Evolutionary conservation across 37 sponge, comb jelly and placozoan species (phyloP).

Genomic region (Lycopodina hypogea): DNA sequence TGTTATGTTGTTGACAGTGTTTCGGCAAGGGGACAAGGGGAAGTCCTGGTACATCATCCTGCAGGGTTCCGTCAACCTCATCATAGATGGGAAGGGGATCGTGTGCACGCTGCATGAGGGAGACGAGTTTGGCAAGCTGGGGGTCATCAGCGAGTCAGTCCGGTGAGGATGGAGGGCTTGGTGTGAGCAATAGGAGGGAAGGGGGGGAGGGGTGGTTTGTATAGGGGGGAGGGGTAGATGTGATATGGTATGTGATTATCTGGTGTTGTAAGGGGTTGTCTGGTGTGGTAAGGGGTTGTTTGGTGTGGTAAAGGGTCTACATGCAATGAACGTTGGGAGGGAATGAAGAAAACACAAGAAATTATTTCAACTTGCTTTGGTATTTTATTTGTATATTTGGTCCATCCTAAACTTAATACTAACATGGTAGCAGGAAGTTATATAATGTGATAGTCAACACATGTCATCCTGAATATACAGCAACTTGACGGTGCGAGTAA

Average conservation of each 20-base stretch:
- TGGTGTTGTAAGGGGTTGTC: no score
- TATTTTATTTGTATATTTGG: no score
- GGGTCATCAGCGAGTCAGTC: conserved; percentile 67
- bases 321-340: no score
- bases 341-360: no score
- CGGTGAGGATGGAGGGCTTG: conserved; percentile 4
- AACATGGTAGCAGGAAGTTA: no score
- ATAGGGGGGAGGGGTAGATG: background rate
- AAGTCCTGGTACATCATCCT: conserved; percentile 83
- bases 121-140: conserved; percentile 90
- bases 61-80: conserved; percentile 85
- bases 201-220: no score
- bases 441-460: no score
- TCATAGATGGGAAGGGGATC: conserved; percentile 79
- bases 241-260: background rate
- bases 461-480: conserved; percentile 7
- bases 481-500: conserved; percentile 48
- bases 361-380: no score
- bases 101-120: conserved; percentile 88
- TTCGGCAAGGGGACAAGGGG: conserved; percentile 81
- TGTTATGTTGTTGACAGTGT: conserved; percentile 47
- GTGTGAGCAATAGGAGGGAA: no score
- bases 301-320: no score
- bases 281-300: no score
- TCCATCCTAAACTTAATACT: no score